Base-by-base conservation (phyloP, 2,888 invertebrate genomes). In the Heliothis peltigera region DNA sequence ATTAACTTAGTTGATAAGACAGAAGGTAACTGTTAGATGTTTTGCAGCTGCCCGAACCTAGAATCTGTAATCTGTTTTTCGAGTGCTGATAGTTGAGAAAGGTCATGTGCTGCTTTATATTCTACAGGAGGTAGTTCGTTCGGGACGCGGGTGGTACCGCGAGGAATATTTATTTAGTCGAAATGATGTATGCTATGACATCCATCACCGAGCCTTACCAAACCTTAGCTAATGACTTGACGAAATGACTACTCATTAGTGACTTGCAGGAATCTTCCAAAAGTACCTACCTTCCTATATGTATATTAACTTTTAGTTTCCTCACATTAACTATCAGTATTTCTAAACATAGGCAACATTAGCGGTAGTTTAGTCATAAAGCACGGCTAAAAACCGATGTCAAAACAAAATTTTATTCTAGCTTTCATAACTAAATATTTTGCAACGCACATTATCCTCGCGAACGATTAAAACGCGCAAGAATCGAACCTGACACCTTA, bases 401-500 rank as follows among this genome's bases (percentile, higher is more conserved):
- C 19, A 49, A 60, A 49, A 71, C 47, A 59, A 57, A 39, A 42
- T 64, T 75, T 59, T 49, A 42, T 52, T 22, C 46, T n/a, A 59
- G 57, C 69, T 74, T 74, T 65, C 78, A 49, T 55, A 69, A 65
- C 21, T 15, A 74, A 78, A 78, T 46, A 70, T 79, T 67, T 75
- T 44, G 75, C 75, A 70, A 72, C 39, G 55, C 54, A 18, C 54
- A 56, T 79, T 64, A 66, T 71, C 60, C 62, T 70, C 71, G 64
- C 72, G 70, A 78, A 79, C 79, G 54, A 67, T 76, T 76, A 70
- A 71, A 78, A 70, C 69, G 72, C 55, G 75, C 77, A 64, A 70
- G 74, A 79, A 75, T 77, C 71, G 63, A 82, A 74, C 79, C 73
- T 72, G 57, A 42, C 54, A 64, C 53, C 54, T 83, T 83, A 80